Conservation (phyloP, 2,797 vertebrate species). For the Ctenopoma multispine region DNA sequence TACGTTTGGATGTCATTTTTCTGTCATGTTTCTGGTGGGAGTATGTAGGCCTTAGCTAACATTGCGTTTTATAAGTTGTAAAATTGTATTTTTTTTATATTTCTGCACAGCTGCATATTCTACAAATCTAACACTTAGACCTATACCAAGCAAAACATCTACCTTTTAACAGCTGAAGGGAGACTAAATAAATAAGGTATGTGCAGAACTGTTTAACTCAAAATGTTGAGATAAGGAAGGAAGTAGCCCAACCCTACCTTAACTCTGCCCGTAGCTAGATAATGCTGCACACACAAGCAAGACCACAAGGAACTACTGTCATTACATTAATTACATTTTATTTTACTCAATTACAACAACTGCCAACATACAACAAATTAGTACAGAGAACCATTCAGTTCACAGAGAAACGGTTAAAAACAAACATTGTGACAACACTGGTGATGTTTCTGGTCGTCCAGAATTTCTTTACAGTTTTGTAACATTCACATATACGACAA, state of each 20-base stretch:
- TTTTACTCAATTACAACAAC: conserved; percentile 55
- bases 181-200: neutral
- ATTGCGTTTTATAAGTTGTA: neutral
- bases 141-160: neutral
- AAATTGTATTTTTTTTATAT: neutral
- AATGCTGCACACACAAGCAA: neutral
- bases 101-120: neutral
- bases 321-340: conserved; percentile 54
- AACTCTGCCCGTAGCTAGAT: neutral
- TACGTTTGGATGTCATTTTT: too few species aligned
- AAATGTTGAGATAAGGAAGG: neutral
- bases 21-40: too few species aligned
- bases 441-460: conserved; percentile 31
- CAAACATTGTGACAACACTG: conserved; percentile 29
- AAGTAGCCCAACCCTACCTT: neutral
- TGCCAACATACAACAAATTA: conserved; percentile 55
- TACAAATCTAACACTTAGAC: neutral
- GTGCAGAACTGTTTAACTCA: neutral
- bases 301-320: neutral
- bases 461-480: conserved; percentile 11
- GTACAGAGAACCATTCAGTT: conserved; percentile 63
- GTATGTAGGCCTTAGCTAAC: neutral
- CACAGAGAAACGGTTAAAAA: conserved; percentile 53
- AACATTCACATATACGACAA: conserved; percentile 35
- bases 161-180: neutral